These are phyloP conservation scores for Lottia scabra DNA, from an alignment of 2,888 invertebrate species.

Conservation along the genomic window DNA sequence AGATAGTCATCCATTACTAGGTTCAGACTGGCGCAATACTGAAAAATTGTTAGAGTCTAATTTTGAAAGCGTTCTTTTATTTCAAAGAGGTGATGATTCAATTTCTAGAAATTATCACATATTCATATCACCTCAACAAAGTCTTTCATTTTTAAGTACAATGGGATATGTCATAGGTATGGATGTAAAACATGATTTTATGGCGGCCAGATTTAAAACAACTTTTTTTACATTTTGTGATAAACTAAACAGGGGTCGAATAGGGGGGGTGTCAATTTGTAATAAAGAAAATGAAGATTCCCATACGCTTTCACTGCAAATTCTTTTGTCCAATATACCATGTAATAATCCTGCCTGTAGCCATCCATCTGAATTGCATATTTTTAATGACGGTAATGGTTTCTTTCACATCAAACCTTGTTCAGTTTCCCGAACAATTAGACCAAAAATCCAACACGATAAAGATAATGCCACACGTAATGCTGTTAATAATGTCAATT, in stretches of 20 bases:
- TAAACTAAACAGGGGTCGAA: constrained; percentile 7
- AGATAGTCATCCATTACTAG: constrained; percentile 1
- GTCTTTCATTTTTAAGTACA: neutral
- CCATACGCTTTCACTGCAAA: constrained; percentile 8
- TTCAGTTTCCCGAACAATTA: neutral
- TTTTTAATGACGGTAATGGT: constrained; percentile 17
- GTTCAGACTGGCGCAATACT: constrained; percentile 16
- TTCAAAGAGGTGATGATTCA: constrained; percentile 11
- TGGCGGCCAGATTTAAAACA: constrained; percentile 2
- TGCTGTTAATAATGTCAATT: constrained; percentile 6
- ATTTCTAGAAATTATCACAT: constrained; percentile 15
- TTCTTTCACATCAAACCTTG: constrained; percentile 9
- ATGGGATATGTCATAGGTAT: constrained; percentile 12
- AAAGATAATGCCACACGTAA: constrained; percentile 3
- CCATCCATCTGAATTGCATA: constrained; percentile 1
- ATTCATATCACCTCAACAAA: constrained; percentile 4
- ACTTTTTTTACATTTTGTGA: constrained; percentile 11
- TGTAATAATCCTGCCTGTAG: constrained; percentile 10
- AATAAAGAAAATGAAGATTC: constrained; percentile 4
- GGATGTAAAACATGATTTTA: constrained; percentile 13
- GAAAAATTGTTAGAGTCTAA: constrained; percentile 18
- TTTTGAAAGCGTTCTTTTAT: constrained; percentile 2
- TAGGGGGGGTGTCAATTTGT: neutral
- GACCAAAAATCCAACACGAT: constrained; percentile 18
- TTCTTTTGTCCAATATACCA: constrained; percentile 14